Conservation (phyloP, 1,140 invertebrate species). For the Nephotettix cincticeps region DNA sequence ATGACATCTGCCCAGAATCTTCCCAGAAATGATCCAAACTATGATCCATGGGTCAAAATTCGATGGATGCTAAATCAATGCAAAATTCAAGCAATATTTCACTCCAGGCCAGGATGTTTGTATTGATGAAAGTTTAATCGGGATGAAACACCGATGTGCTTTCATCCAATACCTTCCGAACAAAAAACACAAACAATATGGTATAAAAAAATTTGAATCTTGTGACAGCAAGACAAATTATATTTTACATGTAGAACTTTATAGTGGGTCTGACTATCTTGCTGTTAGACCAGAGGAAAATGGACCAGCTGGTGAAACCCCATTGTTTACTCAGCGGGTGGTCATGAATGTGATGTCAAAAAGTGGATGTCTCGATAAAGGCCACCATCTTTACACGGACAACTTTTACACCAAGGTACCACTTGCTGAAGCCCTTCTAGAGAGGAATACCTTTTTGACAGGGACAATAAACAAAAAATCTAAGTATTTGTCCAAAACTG, state of each 20-base stretch:
- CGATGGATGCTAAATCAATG: not conserved
- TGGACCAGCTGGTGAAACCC: not conserved
- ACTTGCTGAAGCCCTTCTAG: not conserved
- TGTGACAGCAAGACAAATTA: not conserved
- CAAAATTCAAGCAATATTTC: not conserved
- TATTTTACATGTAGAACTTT: not conserved
- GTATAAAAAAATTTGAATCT: slow-evolving; percentile 16
- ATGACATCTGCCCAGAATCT: not conserved
- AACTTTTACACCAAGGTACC: slow-evolving; percentile 10
- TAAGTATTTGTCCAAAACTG: not conserved
- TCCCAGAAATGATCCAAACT: not conserved
- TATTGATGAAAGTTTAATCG: slow-evolving; percentile 16
- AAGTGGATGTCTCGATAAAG: not conserved
- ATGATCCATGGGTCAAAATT: not conserved
- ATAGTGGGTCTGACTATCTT: not conserved
- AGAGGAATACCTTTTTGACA: not conserved
- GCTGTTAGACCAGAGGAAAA: too few species aligned
- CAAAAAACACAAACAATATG: not conserved
- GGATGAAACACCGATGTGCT: not conserved
- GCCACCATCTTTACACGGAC: slow-evolving; percentile 9
- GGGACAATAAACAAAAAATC: too few species aligned
- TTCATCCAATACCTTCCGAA: slow-evolving; percentile 7
- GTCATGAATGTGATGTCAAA: not conserved
- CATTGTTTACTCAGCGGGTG: not conserved
- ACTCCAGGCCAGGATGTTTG: not conserved